These are phyloP conservation scores for Portevinia maculata DNA, from an alignment of 2,888 invertebrate genomes.

Conservation along the genomic window DNA sequence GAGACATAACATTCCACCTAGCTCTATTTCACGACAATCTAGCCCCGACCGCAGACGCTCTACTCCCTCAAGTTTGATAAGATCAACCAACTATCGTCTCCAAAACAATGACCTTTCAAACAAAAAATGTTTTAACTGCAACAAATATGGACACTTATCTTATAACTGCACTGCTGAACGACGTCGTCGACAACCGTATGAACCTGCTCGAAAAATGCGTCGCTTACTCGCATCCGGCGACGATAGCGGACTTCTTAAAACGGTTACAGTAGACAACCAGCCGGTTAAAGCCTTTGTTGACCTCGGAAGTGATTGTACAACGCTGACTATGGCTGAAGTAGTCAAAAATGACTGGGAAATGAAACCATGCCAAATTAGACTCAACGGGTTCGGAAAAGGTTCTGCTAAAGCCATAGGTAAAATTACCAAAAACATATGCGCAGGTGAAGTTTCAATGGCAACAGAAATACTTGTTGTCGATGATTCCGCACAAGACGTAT, in stretches of 20 bases:
- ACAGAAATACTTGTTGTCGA: constrained; percentile 23
- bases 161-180: too few species aligned
- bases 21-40: background rate
- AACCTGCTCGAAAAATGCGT: too few species aligned
- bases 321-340: background rate
- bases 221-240: too few species aligned
- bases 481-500: constrained; percentile 20
- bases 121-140: constrained; percentile 7
- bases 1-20: background rate
- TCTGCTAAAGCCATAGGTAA: constrained; percentile 10
- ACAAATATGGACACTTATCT: constrained; percentile 1
- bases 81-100: constrained; percentile 2
- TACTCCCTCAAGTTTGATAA: background rate
- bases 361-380: background rate
- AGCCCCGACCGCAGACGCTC: background rate
- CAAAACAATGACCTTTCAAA: background rate
- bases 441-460: constrained; percentile 13
- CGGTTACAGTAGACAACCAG: too few species aligned
- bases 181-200: too few species aligned
- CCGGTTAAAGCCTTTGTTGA: too few species aligned
- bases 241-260: too few species aligned
- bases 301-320: background rate
- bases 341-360: background rate
- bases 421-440: constrained; percentile 1
- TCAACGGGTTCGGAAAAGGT: constrained; percentile 15